These are phyloP conservation scores for Linnaemya vulpina DNA, from an alignment of 2,888 invertebrate genomes.

Conservation along the genomic window DNA sequence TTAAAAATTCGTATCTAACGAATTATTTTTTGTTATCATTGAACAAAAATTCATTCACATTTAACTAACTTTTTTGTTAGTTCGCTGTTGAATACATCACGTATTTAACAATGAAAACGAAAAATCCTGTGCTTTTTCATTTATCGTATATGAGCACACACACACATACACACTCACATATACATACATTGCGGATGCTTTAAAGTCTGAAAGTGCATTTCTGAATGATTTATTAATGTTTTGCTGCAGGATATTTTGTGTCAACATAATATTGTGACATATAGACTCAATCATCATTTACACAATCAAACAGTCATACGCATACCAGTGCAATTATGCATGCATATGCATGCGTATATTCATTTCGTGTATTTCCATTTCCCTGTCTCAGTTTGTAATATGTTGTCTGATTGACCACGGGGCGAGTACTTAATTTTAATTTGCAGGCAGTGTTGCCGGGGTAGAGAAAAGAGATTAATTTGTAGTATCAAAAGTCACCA, in stretches of 20 bases:
- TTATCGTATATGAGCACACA: background rate
- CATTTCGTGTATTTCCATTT: background rate
- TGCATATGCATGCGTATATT: background rate
- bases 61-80: conserved; percentile 50
- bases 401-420: conserved; percentile 13
- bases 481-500: no score
- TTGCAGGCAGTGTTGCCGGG: background rate
- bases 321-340: background rate
- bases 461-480: no score
- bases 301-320: background rate
- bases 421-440: conserved; percentile 56
- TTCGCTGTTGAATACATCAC: conserved; percentile 31
- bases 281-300: conserved; percentile 71
- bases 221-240: conserved; percentile 77
- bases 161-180: background rate
- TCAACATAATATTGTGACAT: conserved; percentile 75
- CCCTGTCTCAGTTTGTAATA: background rate
- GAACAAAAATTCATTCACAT: conserved; percentile 25
- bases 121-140: conserved; percentile 2
- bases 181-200: conserved; percentile 61
- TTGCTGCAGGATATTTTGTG: conserved; percentile 74
- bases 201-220: conserved; percentile 77
- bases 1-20: background rate
- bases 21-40: background rate
- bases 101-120: conserved; percentile 30